Evolutionary conservation across 2,797 vertebrate genomes (phyloP).

Genomic region (Sylvilagus floridanus): DNA sequence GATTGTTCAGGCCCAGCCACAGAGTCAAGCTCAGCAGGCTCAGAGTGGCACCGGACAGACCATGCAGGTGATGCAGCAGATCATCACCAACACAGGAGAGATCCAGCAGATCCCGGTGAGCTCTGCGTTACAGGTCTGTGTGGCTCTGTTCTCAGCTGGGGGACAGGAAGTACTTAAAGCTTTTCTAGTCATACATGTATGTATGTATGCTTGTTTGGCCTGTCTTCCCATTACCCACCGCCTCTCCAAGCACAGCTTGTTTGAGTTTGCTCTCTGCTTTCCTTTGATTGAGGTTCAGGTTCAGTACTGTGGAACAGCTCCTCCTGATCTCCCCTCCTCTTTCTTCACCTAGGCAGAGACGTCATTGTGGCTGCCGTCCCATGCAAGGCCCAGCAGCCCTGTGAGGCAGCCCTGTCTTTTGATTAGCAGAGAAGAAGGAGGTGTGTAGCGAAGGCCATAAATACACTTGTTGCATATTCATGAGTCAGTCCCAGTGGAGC

Average conservation of each 20-base stretch:
- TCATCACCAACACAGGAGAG: slow-evolving; percentile 99
- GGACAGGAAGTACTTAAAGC: not conserved
- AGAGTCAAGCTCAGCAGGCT: slow-evolving; percentile 95
- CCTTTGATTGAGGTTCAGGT: not conserved
- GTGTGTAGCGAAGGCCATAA: slow-evolving; percentile 67
- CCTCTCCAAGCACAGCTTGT: not conserved
- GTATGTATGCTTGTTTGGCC: not conserved
- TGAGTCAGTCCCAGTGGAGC: slow-evolving; percentile 73
- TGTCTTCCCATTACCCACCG: not conserved
- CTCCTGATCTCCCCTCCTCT: not conserved
- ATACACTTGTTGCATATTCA: slow-evolving; percentile 81
- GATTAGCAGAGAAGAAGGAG: slow-evolving; percentile 68
- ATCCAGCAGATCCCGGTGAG: slow-evolving; percentile 96
- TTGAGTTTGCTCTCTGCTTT: not conserved
- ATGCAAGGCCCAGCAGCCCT: slow-evolving; percentile 2
- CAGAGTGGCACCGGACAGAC: slow-evolving; percentile 93
- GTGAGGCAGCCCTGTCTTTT: slow-evolving; percentile 45
- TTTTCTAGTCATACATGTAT: not conserved
- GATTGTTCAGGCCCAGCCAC: slow-evolving; percentile 96
- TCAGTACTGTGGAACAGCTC: not conserved
- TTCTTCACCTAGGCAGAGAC: not conserved
- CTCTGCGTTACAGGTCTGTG: fast-evolving
- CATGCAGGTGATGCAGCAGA: slow-evolving; percentile 99
- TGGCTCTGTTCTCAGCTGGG: too few relatives aligned
- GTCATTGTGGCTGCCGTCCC: not conserved